Evolutionary conservation across 2,113 vertebrate genomes (phyloP), one percentile per base, ranked within the genome.

Genomic region (Atherinomorus stipes): DNA sequence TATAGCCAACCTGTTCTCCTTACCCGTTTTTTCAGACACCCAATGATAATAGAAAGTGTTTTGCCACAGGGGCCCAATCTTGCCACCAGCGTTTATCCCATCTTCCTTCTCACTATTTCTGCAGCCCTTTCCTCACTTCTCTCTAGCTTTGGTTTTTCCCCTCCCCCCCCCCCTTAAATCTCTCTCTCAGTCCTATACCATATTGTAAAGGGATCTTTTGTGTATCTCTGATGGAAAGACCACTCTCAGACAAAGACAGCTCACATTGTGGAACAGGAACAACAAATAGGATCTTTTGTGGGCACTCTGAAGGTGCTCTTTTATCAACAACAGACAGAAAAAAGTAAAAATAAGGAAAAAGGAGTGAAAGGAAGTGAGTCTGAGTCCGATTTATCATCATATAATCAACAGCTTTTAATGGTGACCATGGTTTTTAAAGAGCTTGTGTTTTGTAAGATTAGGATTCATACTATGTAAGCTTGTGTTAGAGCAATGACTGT

Each of bases 261-360:
- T 83, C 70, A 62, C 85, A 65, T 37, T 67, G 71, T 78, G 84
- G 67, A 85, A 76, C 76, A 80, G 83, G 63, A 66, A 88, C 88
- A 90, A 88, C 85, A 90, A 88, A 91, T 86, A 70, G 75, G 71
- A 73, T 79, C 76, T 74, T 90, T 90, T 91, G 86, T 91, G 71
- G 31, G 28, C 42, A 22, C 44, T 62, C 50, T 77, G 77, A 77
- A 88, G 83, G 76, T 44, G 80, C 74, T 88, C 71, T 82, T 84
- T 81, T 82, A 87, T 91, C 80, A 82, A 18, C 23, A 18, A 26
- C 45, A 38, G 69, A 72, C 26, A 60, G 28, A 61, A 19, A 44
- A 28, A n/a, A 40, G 74, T 11, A 59, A 60, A 34, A 66, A 25
- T 63, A 61, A 45, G 22, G n/a, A 16, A 45, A 38, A 63, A 42